Evolutionary conservation across 92 coral and sea anemone genomes (phyloP), one percentile per base, ranked within the genome.

Genomic region (Blastomussa wellsi): DNA sequence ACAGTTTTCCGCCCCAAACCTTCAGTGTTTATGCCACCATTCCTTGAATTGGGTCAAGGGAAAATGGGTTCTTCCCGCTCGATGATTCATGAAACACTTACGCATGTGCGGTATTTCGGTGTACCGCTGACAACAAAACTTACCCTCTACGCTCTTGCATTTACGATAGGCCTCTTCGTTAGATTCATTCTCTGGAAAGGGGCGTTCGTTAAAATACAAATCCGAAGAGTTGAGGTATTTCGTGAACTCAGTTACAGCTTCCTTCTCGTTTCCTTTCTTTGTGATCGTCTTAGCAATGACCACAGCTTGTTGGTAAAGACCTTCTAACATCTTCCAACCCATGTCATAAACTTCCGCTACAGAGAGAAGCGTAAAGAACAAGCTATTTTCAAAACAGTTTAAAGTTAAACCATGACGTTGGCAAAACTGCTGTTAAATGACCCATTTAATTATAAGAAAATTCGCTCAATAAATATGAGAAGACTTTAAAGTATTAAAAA

Each of bases 131-230:
- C n/a, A n/a, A 7, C 0, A n/a, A n/a, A 12, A 8, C 57, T 15
- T 55, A 55, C 82, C 72, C 37, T 78, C 26, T 52, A 16, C 36
- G 60, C 38, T 62, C 59, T 80, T 60, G 84, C 73, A 60, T 52
- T 82, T 82, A 2, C 51, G 32, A 57, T 74, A 72, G 68, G 92
- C 89, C 35, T 88, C 81, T 78, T 57, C 86, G 47, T 85, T 88
- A 59, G 92, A 89, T 53, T 89, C 92, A 62, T 89, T 89, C 24
- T 84, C 82, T 15, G 92, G 92, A 42, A 89, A 89, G 22, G 92
- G 82, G 26, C 84, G 29, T 66, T 89, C 49, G 37, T 89, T 89
- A 5, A 89, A 49, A 65, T 84, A 89, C 83, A 84, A 57, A 15
- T 84, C 92, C 9, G 92, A 85, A 60, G 72, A 57, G 33, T 84